Evolutionary conservation across 2,888 invertebrate genomes (phyloP).

Genomic region (Acanthosepion lycidas): DNA sequence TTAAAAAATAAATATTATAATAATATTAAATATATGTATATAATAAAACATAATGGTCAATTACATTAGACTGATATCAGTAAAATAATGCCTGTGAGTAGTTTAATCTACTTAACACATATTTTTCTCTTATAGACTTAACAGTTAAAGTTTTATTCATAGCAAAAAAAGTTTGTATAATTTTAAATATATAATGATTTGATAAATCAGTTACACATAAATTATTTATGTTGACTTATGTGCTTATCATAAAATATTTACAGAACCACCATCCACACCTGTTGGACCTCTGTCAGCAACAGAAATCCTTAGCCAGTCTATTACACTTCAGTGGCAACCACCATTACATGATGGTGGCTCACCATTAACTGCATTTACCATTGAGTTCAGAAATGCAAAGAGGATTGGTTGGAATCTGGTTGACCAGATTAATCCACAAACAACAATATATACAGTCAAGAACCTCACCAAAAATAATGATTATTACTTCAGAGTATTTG

Average conservation of each 20-base stretch:
- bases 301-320: constrained; percentile 56
- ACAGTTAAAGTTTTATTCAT: too few relatives aligned
- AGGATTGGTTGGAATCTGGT: constrained; percentile 58
- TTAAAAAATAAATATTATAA: background rate
- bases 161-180: too few relatives aligned
- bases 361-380: constrained; percentile 60
- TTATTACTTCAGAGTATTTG: constrained; percentile 90
- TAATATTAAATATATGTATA: too few relatives aligned
- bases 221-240: background rate
- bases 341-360: constrained; percentile 70
- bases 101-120: too few relatives aligned
- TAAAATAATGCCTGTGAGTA: too few relatives aligned
- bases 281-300: constrained; percentile 55
- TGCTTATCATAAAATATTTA: background rate
- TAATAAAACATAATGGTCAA: too few relatives aligned
- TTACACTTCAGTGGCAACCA: constrained; percentile 69
- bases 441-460: constrained; percentile 57
- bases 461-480: constrained; percentile 61
- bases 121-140: too few relatives aligned
- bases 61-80: too few relatives aligned
- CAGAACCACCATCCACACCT: constrained; percentile 61
- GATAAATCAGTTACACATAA: too few relatives aligned
- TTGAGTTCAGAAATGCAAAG: constrained; percentile 58
- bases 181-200: too few relatives aligned
- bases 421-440: constrained; percentile 55